phyloP scores from a whole-genome alignment of 2,888 invertebrate species.

The Ophraella communa region DNA sequence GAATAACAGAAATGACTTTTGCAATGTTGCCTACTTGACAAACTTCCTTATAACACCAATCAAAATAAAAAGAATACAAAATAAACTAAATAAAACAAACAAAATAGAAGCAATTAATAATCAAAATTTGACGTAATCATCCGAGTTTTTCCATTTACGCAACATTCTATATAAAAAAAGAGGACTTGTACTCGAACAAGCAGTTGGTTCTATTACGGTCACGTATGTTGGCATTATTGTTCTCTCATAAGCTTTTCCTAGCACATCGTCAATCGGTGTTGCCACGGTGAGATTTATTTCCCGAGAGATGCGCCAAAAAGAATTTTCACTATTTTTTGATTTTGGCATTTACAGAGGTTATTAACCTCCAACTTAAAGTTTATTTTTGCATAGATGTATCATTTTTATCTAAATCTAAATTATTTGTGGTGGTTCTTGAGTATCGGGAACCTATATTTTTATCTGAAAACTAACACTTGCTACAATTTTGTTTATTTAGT shows the following conservation, averaged over 20 bases:
- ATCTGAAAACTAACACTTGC: no score
- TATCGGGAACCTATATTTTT: no score
- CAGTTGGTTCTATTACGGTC: constrained; percentile 1
- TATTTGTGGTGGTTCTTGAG: no score
- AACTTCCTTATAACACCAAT: not conserved
- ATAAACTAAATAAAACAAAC: not conserved
- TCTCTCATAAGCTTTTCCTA: not conserved
- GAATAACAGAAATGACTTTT: constrained; percentile 39
- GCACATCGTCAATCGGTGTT: not conserved
- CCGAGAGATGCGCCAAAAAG: not conserved
- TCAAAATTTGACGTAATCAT: not conserved
- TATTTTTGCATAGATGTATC: no score
- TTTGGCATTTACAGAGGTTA: not conserved
- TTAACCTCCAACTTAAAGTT: no score
- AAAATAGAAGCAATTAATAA: not conserved
- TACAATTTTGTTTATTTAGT: no score
- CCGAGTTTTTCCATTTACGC: not conserved
- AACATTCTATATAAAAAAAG: not conserved
- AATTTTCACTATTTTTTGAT: not conserved
- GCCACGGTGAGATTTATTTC: not conserved
- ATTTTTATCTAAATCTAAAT: no score
- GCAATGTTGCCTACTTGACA: constrained; percentile 50
- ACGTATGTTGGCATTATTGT: constrained; percentile 10
- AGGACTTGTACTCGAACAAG: not conserved
- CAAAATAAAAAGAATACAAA: not conserved